These are phyloP conservation scores for Drosophila dives DNA, from an alignment of 2,888 invertebrate genomes.

Conservation along the genomic window DNA sequence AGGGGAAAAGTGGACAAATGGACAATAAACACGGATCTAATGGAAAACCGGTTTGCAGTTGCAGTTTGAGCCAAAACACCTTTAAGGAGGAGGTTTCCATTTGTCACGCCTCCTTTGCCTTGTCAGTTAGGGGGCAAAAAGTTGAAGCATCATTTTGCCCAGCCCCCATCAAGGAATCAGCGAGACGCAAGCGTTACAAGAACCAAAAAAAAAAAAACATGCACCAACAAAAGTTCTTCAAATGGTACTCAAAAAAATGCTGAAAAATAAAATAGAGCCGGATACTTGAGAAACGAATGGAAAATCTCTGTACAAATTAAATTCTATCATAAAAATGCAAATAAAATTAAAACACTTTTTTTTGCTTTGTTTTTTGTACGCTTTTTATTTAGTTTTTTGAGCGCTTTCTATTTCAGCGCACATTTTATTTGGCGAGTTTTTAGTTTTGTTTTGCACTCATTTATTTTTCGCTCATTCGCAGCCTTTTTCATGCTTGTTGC, in stretches of 20 bases:
- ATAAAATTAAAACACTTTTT: conserved; percentile 28
- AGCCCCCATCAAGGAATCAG: conserved; percentile 41
- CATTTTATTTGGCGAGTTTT: conserved; percentile 45
- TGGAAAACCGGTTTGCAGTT: conserved; percentile 40
- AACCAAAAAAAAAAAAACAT: conserved; percentile 11
- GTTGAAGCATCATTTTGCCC: conserved; percentile 47
- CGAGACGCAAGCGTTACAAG: conserved; percentile 42
- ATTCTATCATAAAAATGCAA: conserved; percentile 39
- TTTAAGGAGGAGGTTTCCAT: neutral
- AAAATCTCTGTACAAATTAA: conserved; percentile 42
- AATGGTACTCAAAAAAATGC: conserved; percentile 15
- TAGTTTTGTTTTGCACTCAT: conserved; percentile 25
- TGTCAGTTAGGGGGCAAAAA: conserved; percentile 15
- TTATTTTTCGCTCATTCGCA: conserved; percentile 30
- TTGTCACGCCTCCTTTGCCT: conserved; percentile 1
- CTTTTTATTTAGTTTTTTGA: conserved; percentile 25
- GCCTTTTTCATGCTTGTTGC: conserved; percentile 46
- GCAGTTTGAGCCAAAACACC: neutral
- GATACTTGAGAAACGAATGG: conserved; percentile 27
- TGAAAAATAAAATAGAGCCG: neutral
- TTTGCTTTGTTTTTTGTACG: conserved; percentile 21
- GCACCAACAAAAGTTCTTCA: conserved; percentile 12
- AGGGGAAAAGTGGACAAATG: conserved; percentile 33
- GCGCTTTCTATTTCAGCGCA: conserved; percentile 54
- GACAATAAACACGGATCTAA: conserved; percentile 14